A percentile compares a stretch with the other conserved stretches of the same genome.
phyloP scores from a whole-genome alignment of 2,888 invertebrate genomes.

The Drosophila kambysellisi region DNA sequence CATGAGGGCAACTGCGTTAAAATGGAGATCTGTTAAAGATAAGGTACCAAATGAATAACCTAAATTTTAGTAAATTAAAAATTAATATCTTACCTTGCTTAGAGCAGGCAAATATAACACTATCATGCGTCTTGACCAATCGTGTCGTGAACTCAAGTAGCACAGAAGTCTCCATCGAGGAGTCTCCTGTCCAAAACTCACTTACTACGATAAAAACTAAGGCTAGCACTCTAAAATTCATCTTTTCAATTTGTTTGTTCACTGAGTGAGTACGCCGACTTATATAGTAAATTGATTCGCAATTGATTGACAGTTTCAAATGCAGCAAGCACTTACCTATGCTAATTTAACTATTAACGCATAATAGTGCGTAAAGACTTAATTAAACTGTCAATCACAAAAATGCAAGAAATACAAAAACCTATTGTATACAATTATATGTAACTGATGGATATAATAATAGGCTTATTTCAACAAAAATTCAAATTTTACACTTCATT shows the following conservation, averaged over 20 bases:
- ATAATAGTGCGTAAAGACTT: slow-evolving; percentile 11
- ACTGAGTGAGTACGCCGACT: neutral
- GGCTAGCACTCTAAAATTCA: slow-evolving; percentile 14
- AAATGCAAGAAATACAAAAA: neutral
- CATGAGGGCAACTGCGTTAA: slow-evolving; percentile 41
- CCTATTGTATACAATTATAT: too few relatives aligned
- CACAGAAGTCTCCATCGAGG: slow-evolving; percentile 44
- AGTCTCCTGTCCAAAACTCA: neutral
- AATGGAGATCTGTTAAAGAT: slow-evolving; percentile 39
- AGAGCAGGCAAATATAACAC: slow-evolving; percentile 71
- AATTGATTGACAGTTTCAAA: slow-evolving; percentile 56
- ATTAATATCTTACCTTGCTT: slow-evolving; percentile 52
- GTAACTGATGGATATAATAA: neutral
- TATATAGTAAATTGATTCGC: slow-evolving; percentile 31
- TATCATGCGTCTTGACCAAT: slow-evolving; percentile 62
- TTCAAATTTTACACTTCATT: slow-evolving; percentile 9
- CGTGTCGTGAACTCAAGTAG: slow-evolving; percentile 61
- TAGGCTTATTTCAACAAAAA: slow-evolving; percentile 5
- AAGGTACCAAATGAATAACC: neutral
- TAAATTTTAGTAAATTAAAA: neutral
- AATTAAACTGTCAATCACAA: slow-evolving; percentile 25
- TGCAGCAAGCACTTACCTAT: slow-evolving; percentile 32
- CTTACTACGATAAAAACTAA: slow-evolving; percentile 14
- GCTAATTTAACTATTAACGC: slow-evolving; percentile 30
- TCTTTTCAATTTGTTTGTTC: slow-evolving; percentile 9